Base-by-base conservation (phyloP, 1,140 invertebrate species). In the Leptopilina clavipes region DNA sequence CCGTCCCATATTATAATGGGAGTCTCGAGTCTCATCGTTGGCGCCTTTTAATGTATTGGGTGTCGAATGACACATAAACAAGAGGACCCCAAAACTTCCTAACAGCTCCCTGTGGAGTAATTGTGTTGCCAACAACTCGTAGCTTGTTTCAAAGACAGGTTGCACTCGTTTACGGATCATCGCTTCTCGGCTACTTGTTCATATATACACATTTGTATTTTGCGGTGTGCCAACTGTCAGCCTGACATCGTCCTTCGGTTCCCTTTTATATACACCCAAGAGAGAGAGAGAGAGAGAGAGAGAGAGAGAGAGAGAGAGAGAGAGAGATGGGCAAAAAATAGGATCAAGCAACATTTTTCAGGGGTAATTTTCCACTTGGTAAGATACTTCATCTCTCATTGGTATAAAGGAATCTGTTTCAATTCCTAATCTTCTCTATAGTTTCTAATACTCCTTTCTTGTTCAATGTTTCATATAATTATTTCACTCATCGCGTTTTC, bases 21-120 rank as follows among this genome's bases (percentile, higher is more conserved):
- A 22, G 31, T 14, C 25, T 6, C n/a, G 0, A 31, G 11, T 37
- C n/a, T 40, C 9, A 1, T 40, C 12, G 25, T 22, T 65, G 25
- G 59, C 59, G 59, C 59, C 59, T 31, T 65, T 65, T 65, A 65
- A 65, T 65, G 59, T 65, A 65, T 65, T 65, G 22, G 59, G 59
- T 65, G 59, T 65, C 59, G 25, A 10, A 65, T 65, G 59, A 65
- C 59, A 65, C 31, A 65, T 65, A 65, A 65, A 65, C 59, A 65
- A 22, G 37, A 65, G 22, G 59, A 37, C 59, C 59, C 59, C 22
- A n/a, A 48, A 40, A 17, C 17, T 22, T 31, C 12, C 59, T 65
- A 65, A 65, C 59, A 37, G 22, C 59, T 22, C 59, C 59, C 59
- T 65, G 59, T 65, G 25, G 59, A 65, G 59, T 65, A 65, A 65